A percentile compares a stretch with the other conserved stretches of the same genome.
Evolutionary conservation across 2,888 invertebrate genomes (phyloP).

Genomic region (Brachyptera putata): DNA sequence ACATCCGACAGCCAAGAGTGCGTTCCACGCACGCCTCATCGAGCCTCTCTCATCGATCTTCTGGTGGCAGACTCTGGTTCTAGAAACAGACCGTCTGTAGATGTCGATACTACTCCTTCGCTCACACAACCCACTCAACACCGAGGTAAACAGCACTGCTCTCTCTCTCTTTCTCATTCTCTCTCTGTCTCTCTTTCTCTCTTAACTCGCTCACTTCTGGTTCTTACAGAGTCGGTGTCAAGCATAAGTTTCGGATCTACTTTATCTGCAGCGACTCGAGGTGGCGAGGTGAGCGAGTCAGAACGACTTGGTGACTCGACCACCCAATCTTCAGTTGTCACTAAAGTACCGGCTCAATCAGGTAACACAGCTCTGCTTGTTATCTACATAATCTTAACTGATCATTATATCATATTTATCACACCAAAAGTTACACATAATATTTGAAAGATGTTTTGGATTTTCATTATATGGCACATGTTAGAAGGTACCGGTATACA

Average conservation of each 20-base stretch:
- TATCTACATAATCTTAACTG: no score
- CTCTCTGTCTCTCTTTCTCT: background rate
- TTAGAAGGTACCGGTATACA: no score
- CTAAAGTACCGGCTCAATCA: constrained; percentile 26
- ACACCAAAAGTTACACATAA: no score
- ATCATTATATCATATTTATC: no score
- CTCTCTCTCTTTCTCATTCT: background rate
- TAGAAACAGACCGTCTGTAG: constrained; percentile 39
- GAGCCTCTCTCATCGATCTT: constrained; percentile 65
- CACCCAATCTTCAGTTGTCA: constrained; percentile 28
- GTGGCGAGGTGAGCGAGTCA: constrained; percentile 30
- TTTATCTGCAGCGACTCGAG: constrained; percentile 29
- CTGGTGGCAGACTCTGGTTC: constrained; percentile 54
- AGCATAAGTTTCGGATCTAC: constrained; percentile 36
- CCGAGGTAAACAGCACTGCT: background rate
- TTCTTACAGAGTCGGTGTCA: constrained; percentile 37
- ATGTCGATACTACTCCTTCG: constrained; percentile 34
- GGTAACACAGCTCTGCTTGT: constrained; percentile 28
- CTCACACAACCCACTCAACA: constrained; percentile 13
- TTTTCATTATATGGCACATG: no score
- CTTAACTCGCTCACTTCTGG: constrained; percentile 8
- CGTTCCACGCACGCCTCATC: constrained; percentile 48
- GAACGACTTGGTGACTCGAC: constrained; percentile 25
- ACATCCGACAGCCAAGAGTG: constrained; percentile 26
- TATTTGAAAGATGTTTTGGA: no score